Evolutionary conservation across 2,888 invertebrate genomes (phyloP).

Genomic region (Glyphotaelius pellucidus): DNA sequence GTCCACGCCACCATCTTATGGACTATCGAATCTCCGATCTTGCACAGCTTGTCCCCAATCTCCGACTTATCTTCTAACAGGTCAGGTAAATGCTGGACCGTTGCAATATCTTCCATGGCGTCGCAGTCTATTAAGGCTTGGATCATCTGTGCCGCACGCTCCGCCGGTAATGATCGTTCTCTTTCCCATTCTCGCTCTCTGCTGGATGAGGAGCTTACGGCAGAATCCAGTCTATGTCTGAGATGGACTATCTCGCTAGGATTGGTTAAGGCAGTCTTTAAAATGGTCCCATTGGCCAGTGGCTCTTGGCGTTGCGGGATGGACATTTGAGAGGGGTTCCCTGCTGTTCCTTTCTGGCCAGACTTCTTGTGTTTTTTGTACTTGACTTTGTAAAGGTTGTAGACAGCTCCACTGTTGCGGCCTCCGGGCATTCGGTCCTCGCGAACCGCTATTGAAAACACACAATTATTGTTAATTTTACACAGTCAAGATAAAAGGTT

Average conservation of each 20-base stretch:
- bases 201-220: constrained; percentile 83
- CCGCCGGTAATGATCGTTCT: constrained; percentile 89
- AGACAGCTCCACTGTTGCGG: constrained; percentile 98
- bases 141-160: constrained; percentile 92
- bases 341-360: constrained; percentile 77
- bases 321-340: constrained; percentile 75
- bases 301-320: constrained; percentile 82
- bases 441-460: constrained; percentile 87
- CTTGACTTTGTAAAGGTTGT: constrained; percentile 99
- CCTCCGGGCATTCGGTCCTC: constrained; percentile 99
- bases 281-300: constrained; percentile 93
- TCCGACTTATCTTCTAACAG: constrained; percentile 94
- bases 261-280: constrained; percentile 96
- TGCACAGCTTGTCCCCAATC: constrained; percentile 94
- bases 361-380: constrained; percentile 98
- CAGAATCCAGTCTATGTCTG: constrained; percentile 91
- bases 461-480: constrained; percentile 47
- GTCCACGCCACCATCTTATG: constrained; percentile 99
- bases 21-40: constrained; percentile 98
- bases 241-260: constrained; percentile 95
- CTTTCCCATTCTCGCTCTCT: constrained; percentile 69
- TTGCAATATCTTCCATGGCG: constrained; percentile 97
- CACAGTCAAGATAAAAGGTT: neutral
- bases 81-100: constrained; percentile 92
- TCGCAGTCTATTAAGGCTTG: constrained; percentile 96